phyloP scores from a whole-genome alignment of 2,797 vertebrate genomes.

The Emys orbicularis region DNA sequence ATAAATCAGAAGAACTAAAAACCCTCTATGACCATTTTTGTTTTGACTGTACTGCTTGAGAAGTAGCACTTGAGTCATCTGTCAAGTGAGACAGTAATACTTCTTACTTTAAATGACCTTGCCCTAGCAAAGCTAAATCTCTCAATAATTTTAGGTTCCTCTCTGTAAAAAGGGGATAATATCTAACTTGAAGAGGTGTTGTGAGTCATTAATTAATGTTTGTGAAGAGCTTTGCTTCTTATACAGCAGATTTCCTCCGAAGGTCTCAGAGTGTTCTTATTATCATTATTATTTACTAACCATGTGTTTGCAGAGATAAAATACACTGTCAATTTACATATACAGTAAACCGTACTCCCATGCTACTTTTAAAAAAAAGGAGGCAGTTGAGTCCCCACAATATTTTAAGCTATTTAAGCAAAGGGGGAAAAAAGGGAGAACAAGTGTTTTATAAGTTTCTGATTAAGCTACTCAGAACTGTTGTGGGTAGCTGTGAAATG shows the following conservation, averaged over 20 bases:
- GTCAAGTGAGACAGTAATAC: not conserved
- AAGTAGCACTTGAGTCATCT: not conserved
- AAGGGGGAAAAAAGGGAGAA: not conserved
- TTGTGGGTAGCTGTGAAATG: not conserved
- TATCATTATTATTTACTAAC: not conserved
- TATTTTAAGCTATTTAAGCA: not conserved
- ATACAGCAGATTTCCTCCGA: not conserved
- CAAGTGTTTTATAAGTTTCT: not conserved
- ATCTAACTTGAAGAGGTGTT: not conserved
- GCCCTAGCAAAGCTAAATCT: not conserved
- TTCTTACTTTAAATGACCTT: not conserved
- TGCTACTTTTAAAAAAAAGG: not conserved
- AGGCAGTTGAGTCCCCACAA: not conserved
- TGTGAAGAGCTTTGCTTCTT: not conserved
- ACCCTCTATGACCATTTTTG: not conserved
- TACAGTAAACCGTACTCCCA: not conserved
- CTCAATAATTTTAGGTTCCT: not conserved
- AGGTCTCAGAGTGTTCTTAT: not conserved
- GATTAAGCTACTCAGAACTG: not conserved
- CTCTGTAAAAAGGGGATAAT: not conserved
- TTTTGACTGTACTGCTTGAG: not conserved
- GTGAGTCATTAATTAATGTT: slow-evolving; percentile 30
- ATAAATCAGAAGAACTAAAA: not conserved
- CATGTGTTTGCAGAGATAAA: not conserved
- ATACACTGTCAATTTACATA: not conserved